Base-by-base conservation (phyloP, 2,888 invertebrate genomes). In the Harmothoe impar region DNA sequence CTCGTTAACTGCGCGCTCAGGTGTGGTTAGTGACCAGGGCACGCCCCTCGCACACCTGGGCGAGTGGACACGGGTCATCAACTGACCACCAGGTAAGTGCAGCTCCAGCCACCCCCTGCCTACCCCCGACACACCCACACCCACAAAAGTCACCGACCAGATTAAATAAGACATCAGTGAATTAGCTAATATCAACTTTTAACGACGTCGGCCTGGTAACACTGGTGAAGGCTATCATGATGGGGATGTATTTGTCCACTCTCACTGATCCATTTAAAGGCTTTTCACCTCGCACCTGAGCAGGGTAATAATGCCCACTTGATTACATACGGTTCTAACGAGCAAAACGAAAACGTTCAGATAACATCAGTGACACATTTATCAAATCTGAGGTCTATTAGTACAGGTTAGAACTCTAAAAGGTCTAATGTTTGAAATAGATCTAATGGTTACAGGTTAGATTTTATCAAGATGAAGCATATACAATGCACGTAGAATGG, bases 151-250 rank as follows among this genome's bases (percentile, higher is more conserved):
- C 43, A 12, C n/a, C 35, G 33, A 81, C 35, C 17, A 33, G 81
- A 81, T 33, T 33, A 81, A 81, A 81, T 81, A 81, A 81, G 81
- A 81, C 81, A 43, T 81, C 81, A 35, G 43, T n/a, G 81, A 81
- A 43, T 81, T 81, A 43, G 43, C 81, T 43, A 35, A 35, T n/a
- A 81, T 33, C 15, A 7, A 23, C 35, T 15, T 81, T 81, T 77
- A 77, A 77, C 77, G 77, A 77, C 29, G 77, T 10, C 17, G 25
- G 12, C 20, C 25, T 77, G 77, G 77, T 77, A 31, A 29, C 77
- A 77, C 25, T 77, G 3, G 25, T 77, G 31, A 77, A 77, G 77
- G 77, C 31, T 29, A 77, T 77, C 77, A 77, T 31, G 77, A 77
- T n/a, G 77, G 31, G 31, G 17, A 77, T 10, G 25, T 43, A 43